Conservation (phyloP, 2,888 invertebrate genomes). For the Yponomeuta evonymella region DNA sequence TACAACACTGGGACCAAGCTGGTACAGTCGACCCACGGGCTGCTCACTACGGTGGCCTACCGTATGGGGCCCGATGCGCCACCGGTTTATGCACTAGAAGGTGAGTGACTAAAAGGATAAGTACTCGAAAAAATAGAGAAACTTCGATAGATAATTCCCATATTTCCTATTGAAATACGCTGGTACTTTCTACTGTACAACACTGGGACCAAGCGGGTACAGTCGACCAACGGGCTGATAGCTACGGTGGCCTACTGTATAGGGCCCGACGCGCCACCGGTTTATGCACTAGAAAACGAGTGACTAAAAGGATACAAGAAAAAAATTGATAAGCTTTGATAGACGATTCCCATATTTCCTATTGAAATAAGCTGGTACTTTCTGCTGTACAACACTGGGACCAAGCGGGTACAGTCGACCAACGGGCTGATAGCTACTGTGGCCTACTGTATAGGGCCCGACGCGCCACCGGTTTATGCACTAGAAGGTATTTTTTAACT, state of each 20-base stretch:
- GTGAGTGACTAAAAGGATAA: conserved; percentile 40
- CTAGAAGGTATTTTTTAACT: too few relatives aligned
- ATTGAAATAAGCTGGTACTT: conserved; percentile 84
- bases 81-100: conserved; percentile 96
- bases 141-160: too few relatives aligned
- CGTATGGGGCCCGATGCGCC: conserved; percentile 88
- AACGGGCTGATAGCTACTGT: conserved; percentile 95
- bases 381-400: conserved; percentile 93
- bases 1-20: conserved; percentile 91
- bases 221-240: conserved; percentile 91
- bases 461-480: too few relatives aligned
- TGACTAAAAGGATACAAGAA: too few relatives aligned
- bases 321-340: too few relatives aligned
- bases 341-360: too few relatives aligned
- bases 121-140: too few relatives aligned
- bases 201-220: conserved; percentile 86
- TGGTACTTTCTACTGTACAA: conserved; percentile 97
- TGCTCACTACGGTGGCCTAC: conserved; percentile 94
- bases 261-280: conserved; percentile 85
- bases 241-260: conserved; percentile 95
- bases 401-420: conserved; percentile 86
- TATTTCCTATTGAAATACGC: conserved; percentile 36
- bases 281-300: too few relatives aligned
- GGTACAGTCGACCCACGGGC: conserved; percentile 90
- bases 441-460: conserved; percentile 91